Evolutionary conservation across 2,797 vertebrate species (phyloP), one percentile per base, ranked within the genome.

Genomic region (Philypnodon macrostomus): DNA sequence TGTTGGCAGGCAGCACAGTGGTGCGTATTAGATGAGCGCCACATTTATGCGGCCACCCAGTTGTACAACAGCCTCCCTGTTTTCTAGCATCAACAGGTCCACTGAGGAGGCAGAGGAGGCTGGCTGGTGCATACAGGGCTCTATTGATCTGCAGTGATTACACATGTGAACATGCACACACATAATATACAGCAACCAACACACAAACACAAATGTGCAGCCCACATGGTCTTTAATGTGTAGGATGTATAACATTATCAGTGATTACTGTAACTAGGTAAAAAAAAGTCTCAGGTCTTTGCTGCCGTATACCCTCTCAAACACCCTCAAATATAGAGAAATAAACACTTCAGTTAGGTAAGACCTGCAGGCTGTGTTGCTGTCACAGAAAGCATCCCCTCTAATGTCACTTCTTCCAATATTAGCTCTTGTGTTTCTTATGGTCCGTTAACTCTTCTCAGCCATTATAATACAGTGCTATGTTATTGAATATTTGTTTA

Each of bases 41-140:
- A 79, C 83, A 83, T 86, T 79, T 77, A 74, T 76, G 69, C 29
- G 68, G 73, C 79, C 76, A 74, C 76, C 79, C 64, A 63, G 73
- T 68, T 56, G 60, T 76, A 89, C 84, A 89, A 87, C 79, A 75
- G 63, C 63, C 58, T 54, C 69, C 80, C 85, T 88, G 85, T 88
- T 79, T 84, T 47, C 65, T 55, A 39, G 78, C 84, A 80, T 80
- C 82, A 79, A 83, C 81, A 78, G 79, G 85, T 86, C 76, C 58
- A 62, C 79, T 75, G 83, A 85, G 70, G 61, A 63, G 62, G 65
- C 36, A 68, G 58, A n/a, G n/a, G n/a, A n/a, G n/a, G n/a, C n/a
- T n/a, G n/a, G n/a, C n/a, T n/a, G n/a, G n/a, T 13, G 53, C 67
- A 80, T 73, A 86, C 75, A 87, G 77, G 63, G 73, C 38, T 72